phyloP scores from a whole-genome alignment of 1,140 invertebrate genomes.

The Brachionus rubens region DNA sequence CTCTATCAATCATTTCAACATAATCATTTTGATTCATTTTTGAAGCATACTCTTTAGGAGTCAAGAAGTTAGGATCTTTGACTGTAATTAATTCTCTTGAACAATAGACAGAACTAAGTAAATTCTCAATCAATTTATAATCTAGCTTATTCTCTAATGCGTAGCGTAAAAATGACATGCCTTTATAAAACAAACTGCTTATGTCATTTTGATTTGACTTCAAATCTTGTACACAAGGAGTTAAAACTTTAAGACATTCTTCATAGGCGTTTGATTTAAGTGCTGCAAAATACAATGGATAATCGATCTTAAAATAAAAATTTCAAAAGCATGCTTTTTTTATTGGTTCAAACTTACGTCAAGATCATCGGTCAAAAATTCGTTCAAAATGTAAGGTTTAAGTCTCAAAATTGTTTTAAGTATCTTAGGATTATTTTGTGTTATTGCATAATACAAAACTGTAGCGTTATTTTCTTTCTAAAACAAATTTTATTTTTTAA shows the following conservation, averaged over 20 bases:
- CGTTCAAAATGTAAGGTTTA: not conserved
- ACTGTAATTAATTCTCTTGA: conserved; percentile 1
- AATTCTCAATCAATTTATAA: not conserved
- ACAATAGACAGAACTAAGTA: not conserved
- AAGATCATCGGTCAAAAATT: conserved; percentile 15
- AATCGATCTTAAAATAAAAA: conserved; percentile 10
- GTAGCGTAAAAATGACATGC: conserved; percentile 20
- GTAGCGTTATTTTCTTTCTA: conserved; percentile 41
- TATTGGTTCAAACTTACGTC: not conserved
- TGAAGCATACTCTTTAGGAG: not conserved
- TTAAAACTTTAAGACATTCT: conserved; percentile 22
- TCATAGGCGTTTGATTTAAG: not conserved
- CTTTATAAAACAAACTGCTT: conserved; percentile 13
- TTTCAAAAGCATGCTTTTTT: not conserved
- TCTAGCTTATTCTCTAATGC: conserved; percentile 6
- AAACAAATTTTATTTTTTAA: not conserved
- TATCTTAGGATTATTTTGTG: not conserved
- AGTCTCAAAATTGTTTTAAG: conserved; percentile 5
- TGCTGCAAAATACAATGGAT: conserved; percentile 16
- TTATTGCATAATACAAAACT: conserved; percentile 34
- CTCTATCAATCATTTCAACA: conserved; percentile 28
- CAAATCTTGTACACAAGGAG: not conserved
- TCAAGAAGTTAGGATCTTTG: not conserved
- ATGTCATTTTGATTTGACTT: not conserved
- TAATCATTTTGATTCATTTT: conserved; percentile 15